Evolutionary conservation across 2,797 vertebrate genomes (phyloP), one percentile per base, ranked within the genome.

Genomic region (Macropus fuliginosus): DNA sequence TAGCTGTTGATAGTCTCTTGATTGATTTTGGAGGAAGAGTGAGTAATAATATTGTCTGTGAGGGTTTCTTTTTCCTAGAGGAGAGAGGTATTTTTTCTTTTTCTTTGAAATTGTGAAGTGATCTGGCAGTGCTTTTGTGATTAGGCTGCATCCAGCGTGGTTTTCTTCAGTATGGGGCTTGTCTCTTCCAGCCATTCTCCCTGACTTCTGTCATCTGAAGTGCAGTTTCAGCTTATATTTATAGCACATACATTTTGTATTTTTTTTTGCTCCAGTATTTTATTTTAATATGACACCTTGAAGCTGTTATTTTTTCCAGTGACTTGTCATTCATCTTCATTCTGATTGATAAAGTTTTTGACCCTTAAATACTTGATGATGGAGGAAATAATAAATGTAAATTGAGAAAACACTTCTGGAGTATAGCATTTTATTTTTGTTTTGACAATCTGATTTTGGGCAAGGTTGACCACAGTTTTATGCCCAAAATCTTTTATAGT

Each of bases 361-460:
- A 74, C n/a, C 5, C 18, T 74, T 74, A 66, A 5, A 66, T n/a
- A 74, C 29, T 74, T 74, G n/a, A 74, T 74, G 34, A 54, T 95
- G 55, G 34, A 94, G 31, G 92, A 95, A 91, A 90, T 95, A 59
- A 93, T 95, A 97, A 92, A 93, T 93, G 56, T 55, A 54, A 92
- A 94, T 94, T 92, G 94, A 31, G 57, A 96, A 93, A 95, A 81
- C 31, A 96, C 59, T 96, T 96, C n/a, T 92, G 27, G 94, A 94
- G 91, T 90, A 40, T 31, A 54, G 29, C 3, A 14, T 40, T 90
- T 54, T 54, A 28, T 54, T 74, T 74, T n/a, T 74, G 14, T n/a
- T 66, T 95, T 92, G 21, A 92, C 90, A 96, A 46, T 95, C n/a
- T 92, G 90, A 55, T 91, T 14, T 96, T 94, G 93, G 57, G 91